These are phyloP conservation scores for Popillia japonica DNA, from an alignment of 1,140 invertebrate genomes.

Conservation along the genomic window DNA sequence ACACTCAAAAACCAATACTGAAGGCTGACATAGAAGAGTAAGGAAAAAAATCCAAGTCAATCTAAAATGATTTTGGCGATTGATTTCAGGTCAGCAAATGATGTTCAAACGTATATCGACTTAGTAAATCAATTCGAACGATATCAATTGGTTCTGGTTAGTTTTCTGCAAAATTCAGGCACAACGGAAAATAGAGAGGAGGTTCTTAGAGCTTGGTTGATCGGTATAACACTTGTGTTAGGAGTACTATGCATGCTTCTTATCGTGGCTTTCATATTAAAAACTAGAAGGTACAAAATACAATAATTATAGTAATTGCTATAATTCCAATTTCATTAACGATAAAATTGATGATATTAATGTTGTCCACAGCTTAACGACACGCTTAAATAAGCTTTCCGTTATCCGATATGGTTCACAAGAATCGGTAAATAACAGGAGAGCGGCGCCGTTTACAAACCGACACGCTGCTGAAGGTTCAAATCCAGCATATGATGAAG, in stretches of 20 bases:
- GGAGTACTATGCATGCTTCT: slow-evolving; percentile 62
- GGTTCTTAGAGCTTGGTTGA: slow-evolving; percentile 62
- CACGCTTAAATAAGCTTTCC: slow-evolving; percentile 66
- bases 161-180: slow-evolving; percentile 48
- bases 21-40: slow-evolving; percentile 56
- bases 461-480: slow-evolving; percentile 72
- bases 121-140: background rate
- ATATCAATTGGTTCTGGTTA: slow-evolving; percentile 6
- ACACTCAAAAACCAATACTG: slow-evolving; percentile 60
- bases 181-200: slow-evolving; percentile 51
- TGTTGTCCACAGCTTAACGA: slow-evolving; percentile 50
- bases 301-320: background rate
- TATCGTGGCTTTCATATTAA: slow-evolving; percentile 62
- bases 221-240: slow-evolving; percentile 62
- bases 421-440: slow-evolving; percentile 66
- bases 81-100: background rate
- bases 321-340: slow-evolving; percentile 3
- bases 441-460: slow-evolving; percentile 71
- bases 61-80: background rate
- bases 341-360: slow-evolving; percentile 45
- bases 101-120: background rate
- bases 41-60: background rate
- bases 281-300: slow-evolving; percentile 61
- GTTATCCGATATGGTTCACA: slow-evolving; percentile 69
- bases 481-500: slow-evolving; percentile 71